Evolutionary conservation across 1,140 invertebrate genomes (phyloP).

Genomic region (Drosophila quadrilineata): DNA sequence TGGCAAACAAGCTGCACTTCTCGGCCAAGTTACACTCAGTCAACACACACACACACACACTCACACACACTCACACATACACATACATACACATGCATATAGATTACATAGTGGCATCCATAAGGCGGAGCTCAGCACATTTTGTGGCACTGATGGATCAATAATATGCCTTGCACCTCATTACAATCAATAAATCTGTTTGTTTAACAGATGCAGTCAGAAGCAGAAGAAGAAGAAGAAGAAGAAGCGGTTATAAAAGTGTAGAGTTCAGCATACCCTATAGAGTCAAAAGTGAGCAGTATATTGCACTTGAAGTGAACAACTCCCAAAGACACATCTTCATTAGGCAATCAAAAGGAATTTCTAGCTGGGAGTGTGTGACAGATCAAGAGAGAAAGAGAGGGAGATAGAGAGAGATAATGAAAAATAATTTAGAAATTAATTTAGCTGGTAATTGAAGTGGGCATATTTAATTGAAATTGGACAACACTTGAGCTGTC

Average conservation of each 20-base stretch:
- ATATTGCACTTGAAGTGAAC: no score
- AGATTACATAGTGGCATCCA: not conserved
- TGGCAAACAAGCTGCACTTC: slow-evolving; percentile 35
- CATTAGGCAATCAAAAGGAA: no score
- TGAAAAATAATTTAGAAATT: not conserved
- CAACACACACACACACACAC: slow-evolving; percentile 5
- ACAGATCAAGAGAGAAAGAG: no score
- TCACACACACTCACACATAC: not conserved
- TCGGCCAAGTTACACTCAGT: slow-evolving; percentile 29
- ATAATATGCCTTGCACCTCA: slow-evolving; percentile 34
- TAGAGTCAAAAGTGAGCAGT: no score
- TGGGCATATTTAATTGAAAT: slow-evolving; percentile 21
- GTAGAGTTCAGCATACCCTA: no score
- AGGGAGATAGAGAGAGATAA: not conserved
- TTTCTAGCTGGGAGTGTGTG: no score
- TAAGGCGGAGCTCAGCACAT: slow-evolving; percentile 15
- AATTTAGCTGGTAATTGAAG: slow-evolving; percentile 10
- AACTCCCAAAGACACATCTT: no score
- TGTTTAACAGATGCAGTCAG: no score
- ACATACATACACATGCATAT: not conserved
- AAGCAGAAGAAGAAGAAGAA: not conserved
- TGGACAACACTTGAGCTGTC: slow-evolving; percentile 20
- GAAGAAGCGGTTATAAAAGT: not conserved
- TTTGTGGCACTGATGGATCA: slow-evolving; percentile 52
- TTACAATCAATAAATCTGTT: slow-evolving; percentile 24